Evolutionary conservation across 2,888 invertebrate genomes (phyloP), one percentile per base, ranked within the genome.

Genomic region (Lordiphosa andalusiaca): DNA sequence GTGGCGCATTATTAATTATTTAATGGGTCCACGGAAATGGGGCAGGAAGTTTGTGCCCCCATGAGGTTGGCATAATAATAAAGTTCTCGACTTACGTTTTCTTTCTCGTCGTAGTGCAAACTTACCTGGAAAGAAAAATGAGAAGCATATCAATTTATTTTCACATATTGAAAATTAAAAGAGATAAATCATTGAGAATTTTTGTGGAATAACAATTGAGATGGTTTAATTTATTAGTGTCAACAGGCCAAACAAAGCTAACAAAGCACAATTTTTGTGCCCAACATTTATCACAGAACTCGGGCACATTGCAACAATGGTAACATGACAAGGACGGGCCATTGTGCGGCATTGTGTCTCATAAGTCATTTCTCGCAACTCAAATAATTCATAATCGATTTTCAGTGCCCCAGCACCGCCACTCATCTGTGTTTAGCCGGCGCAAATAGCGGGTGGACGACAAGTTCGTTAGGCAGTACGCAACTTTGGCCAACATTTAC

Each of bases 371-470:
- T 82, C 76, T 71, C 62, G 23, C 70, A 84, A 82, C 71, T 85
- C 85, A 84, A 86, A 86, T 86, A 86, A 85, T 84, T 87, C 86
- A 86, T 85, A 86, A 86, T 87, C 87, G 86, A 87, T 86, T 82
- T 76, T 69, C 64, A 68, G 36, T 39, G 57, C 35, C 38, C 25
- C 25, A 33, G 41, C 21, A 40, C 44, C 52, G 30, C 41, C 25
- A 23, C 16, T 13, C 4, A 33, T 33, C 19, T 13, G n/a, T 23
- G 37, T 38, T n/a, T 12, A 3, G 6, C 21, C 16, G 4, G 13
- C 40, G 35, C 12, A 21, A 25, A 2, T 23, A 21, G 61, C 67
- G 58, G 70, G 62, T 54, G 73, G 72, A 67, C 61, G 80, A 67
- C 59, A 64, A 70, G 73, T 77, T 77, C 63, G 83, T 80, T 75